Evolutionary conservation across 2,797 vertebrate genomes (phyloP).

Genomic region (Capromys pilorides): DNA sequence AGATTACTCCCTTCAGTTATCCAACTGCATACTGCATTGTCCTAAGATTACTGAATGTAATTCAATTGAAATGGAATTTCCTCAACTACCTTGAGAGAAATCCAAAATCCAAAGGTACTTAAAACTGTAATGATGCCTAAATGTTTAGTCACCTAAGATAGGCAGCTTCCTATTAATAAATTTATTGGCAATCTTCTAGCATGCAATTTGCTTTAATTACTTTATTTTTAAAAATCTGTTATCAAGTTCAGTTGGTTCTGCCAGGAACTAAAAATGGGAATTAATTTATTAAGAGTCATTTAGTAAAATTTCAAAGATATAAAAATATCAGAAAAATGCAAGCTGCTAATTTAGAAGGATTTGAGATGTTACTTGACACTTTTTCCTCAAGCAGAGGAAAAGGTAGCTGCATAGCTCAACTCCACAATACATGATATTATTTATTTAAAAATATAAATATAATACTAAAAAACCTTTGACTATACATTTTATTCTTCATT

Average conservation of each 20-base stretch:
- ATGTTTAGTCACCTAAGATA: conserved; percentile 45
- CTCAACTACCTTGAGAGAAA: conserved; percentile 10
- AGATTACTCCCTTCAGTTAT: not conserved
- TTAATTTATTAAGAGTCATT: not conserved
- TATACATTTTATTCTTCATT: not conserved
- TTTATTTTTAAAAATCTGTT: conserved; percentile 29
- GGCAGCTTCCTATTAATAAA: conserved; percentile 13
- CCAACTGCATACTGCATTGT: not conserved
- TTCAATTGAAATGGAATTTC: not conserved
- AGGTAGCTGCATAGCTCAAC: not conserved
- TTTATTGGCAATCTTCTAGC: not conserved
- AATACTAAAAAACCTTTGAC: not conserved
- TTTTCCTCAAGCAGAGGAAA: not conserved
- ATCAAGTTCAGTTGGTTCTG: not conserved
- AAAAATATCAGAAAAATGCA: conserved; percentile 6
- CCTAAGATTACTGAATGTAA: conserved; percentile 1
- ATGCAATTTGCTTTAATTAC: conserved; percentile 32
- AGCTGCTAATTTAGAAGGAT: not conserved
- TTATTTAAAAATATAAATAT: not conserved
- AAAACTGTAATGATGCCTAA: not conserved
- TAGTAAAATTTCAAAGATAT: not conserved
- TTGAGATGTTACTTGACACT: not conserved
- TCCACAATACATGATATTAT: not conserved
- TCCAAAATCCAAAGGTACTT: not conserved
- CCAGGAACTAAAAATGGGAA: not conserved